Conservation (phyloP, 2,797 vertebrate species). For the Aldrovandia affinis region DNA sequence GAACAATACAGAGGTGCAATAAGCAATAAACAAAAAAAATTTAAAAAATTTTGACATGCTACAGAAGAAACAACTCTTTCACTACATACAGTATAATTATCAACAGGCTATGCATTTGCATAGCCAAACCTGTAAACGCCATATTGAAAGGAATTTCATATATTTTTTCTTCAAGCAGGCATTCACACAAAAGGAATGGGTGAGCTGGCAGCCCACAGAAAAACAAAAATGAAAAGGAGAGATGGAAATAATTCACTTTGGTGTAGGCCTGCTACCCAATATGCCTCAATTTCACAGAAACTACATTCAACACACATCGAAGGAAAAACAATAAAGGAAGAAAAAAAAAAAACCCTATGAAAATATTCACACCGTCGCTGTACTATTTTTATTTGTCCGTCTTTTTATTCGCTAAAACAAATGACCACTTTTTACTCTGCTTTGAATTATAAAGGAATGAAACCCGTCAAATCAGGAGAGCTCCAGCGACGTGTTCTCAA, state of each 20-base stretch:
- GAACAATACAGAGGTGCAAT: neutral
- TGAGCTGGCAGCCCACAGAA: neutral
- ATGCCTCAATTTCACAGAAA: neutral
- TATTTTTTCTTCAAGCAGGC: neutral
- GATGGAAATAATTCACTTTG: neutral
- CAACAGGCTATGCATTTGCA: neutral
- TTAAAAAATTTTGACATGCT: neutral
- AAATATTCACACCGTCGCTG: neutral
- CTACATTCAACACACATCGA: neutral
- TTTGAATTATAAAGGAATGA: neutral
- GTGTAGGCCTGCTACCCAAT: neutral
- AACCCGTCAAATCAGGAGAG: neutral
- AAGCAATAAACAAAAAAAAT: neutral
- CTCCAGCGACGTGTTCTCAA: neutral
- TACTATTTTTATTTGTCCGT: too few species aligned
- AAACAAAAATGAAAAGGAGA: neutral
- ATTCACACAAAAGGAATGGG: neutral
- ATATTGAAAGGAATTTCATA: neutral
- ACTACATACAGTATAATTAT: neutral
- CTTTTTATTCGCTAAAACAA: constrained; percentile 4
- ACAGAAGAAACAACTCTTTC: neutral
- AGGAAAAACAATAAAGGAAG: neutral
- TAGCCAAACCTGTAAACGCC: neutral
- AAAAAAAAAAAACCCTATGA: neutral
- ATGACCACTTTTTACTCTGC: neutral